Percentiles rank a stretch among this genome's conserved stretches.
Conservation (phyloP, 2,888 invertebrate species). For the Polydrusus pterygomalis region DNA sequence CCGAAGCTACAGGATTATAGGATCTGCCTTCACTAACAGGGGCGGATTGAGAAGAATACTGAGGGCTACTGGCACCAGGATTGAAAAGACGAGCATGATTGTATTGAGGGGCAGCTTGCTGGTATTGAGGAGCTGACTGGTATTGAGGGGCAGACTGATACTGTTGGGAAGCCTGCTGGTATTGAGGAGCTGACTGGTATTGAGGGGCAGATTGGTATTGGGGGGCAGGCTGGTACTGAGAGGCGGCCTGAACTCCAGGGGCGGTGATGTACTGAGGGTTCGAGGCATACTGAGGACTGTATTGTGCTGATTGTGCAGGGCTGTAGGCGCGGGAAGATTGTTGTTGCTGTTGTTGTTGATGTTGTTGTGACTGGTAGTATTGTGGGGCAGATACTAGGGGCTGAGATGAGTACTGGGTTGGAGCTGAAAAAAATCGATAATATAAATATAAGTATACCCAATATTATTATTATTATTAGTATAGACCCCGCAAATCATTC, state of each 20-base stretch:
- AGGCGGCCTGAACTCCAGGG: constrained; percentile 23
- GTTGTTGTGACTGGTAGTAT: constrained; percentile 14
- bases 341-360: constrained; percentile 5
- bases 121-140: constrained; percentile 41
- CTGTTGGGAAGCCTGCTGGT: constrained; percentile 23
- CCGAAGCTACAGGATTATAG: constrained; percentile 38
- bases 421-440: constrained; percentile 15
- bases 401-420: constrained; percentile 36
- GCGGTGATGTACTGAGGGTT: not conserved
- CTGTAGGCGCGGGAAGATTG: constrained; percentile 3
- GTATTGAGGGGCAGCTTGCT: constrained; percentile 21
- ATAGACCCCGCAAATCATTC: too few relatives aligned
- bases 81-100: constrained; percentile 36
- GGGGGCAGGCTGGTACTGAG: constrained; percentile 47
- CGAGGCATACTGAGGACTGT: constrained; percentile 16
- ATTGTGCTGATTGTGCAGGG: constrained; percentile 22
- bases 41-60: constrained; percentile 45
- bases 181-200: constrained; percentile 45
- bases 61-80: constrained; percentile 21
- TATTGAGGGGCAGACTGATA: constrained; percentile 38
- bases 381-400: constrained; percentile 19
- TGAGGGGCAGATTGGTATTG: constrained; percentile 39
- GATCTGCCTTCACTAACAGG: constrained; percentile 56
- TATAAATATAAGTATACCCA: too few relatives aligned
- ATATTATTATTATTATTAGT: too few relatives aligned